These are phyloP conservation scores for Lepidotrigona ventralis DNA, from an alignment of 1,140 invertebrate species.

Conservation along the genomic window DNA sequence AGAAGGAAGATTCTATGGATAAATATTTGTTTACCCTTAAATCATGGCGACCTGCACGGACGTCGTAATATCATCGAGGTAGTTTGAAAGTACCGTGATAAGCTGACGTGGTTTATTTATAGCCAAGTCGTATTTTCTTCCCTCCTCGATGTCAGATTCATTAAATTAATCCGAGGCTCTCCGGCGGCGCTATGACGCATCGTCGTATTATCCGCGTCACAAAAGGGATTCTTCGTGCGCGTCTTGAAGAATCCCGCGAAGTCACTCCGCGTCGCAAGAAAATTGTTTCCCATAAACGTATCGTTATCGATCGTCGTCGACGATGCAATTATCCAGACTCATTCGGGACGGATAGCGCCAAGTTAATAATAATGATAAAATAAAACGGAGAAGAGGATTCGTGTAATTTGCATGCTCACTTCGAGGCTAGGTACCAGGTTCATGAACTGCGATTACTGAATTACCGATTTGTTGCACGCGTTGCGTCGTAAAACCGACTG, in stretches of 20 bases:
- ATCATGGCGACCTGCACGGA: slow-evolving; percentile 27
- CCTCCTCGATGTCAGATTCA: slow-evolving; percentile 51
- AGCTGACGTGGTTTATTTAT: slow-evolving; percentile 63
- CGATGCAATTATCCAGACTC: not conserved
- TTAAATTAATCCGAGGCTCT: slow-evolving; percentile 58
- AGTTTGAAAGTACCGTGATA: slow-evolving; percentile 62
- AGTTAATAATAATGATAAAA: not conserved
- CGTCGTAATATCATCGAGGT: slow-evolving; percentile 54
- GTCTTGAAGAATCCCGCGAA: not conserved
- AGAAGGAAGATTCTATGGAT: not conserved
- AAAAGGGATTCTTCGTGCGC: not conserved
- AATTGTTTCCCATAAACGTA: not conserved
- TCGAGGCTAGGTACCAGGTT: not conserved
- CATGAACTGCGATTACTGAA: slow-evolving; percentile 9
- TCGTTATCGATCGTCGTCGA: not conserved
- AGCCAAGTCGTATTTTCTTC: slow-evolving; percentile 56
- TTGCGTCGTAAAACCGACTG: slow-evolving; percentile 29
- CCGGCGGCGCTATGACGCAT: slow-evolving; percentile 42
- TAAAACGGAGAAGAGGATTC: too few relatives aligned
- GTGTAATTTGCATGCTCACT: not conserved
- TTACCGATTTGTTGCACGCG: slow-evolving; percentile 38
- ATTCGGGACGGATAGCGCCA: not conserved
- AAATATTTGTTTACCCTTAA: slow-evolving; percentile 45
- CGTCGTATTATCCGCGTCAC: slow-evolving; percentile 32
- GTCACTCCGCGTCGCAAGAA: not conserved